Evolutionary conservation across 2,113 vertebrate species (phyloP), one percentile per base, ranked within the genome.

Genomic region (Anhinga anhinga): DNA sequence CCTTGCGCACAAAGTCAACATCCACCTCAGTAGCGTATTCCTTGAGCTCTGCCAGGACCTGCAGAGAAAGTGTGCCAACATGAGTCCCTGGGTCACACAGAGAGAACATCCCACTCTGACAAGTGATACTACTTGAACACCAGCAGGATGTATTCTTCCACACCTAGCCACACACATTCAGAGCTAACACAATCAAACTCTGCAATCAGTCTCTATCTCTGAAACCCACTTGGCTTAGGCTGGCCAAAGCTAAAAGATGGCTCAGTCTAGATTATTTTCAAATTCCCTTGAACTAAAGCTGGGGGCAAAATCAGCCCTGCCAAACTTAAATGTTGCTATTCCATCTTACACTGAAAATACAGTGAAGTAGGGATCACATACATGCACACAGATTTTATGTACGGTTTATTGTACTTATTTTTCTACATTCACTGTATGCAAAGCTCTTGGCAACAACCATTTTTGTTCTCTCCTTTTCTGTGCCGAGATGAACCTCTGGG

Each of bases 21-120:
- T 99, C 99, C 81, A 99, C 99, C 95, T 99, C 99, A 0, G 99
- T 99, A 89, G 99, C 99, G 0, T 99, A 99, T 85, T 99, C 99
- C 96, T 99, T 99, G 71, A 99, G 98, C 91, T 99, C 99, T 86
- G 99, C 99, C 96, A 99, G 97, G 23, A 99, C 99, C 99, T 99
- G 97, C 61, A 65, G 66, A 53, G 49, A 74, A 92, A 85, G 5
- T 5, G 5, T 16, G 42, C 3, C 58, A 23, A 0, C 0, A 1
- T 82, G 62, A 92, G 78, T 23, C 15, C 84, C 58, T 53, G 15
- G 17, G 59, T 34, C 80, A 50, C 13, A 7, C 29, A 53, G 27
- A 13, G 16, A 77, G 22, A 67, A 29, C 32, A 45, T 12, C 45
- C 61, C 44, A 55, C 26, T 5, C 29, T 5, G 44, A 22, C 61